Base-by-base conservation (phyloP, 1,140 invertebrate genomes). In the Cheumatopsyche charites region DNA sequence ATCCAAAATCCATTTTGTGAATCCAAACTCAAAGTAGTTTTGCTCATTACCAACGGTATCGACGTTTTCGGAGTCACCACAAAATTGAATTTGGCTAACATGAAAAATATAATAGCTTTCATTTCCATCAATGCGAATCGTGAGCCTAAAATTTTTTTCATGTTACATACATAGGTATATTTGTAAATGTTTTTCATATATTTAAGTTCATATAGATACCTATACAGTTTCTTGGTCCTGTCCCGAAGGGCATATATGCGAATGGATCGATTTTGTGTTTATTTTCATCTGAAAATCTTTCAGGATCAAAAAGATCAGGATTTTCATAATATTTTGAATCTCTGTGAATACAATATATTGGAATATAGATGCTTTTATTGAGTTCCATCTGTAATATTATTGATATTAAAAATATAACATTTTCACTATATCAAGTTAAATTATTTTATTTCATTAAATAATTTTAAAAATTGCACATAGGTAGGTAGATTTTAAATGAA, bases 301-400 rank as follows among this genome's bases (percentile, higher is more conserved):
- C 86, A 0, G 88, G 88, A 71, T 86, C 79, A 76, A 89, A 89
- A 74, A 76, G 77, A n/a, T 85, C 80, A 2, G 86, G 85, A 36
- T 86, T 74, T 0, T 78, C 76, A 73, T 79, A 86, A 26, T 80
- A 78, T 23, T 80, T 72, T 5, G 80, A 76, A 77, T 86, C 80
- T 13, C 75, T 67, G 65, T 87, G 86, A 4, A 87, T 70, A 2
- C 77, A 76, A 65, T 75, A 83, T 25, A 81, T 78, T 6, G 86
- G 80, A 29, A 87, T 76, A n/a, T 9, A 73, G 73, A 7, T 1
- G 73, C 62, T 0, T 66, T 73, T 7, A 80, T 82, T 2, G 58
- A 29, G 17, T 70, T 17, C n/a, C 9, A 70, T 36, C 67, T 70
- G 42, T n/a, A n/a, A 52, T 49, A 49, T 21, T 7, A 15, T 67